Conservation (phyloP, 92 coral and sea anemone genomes). For the Zoanthus solanderi region DNA sequence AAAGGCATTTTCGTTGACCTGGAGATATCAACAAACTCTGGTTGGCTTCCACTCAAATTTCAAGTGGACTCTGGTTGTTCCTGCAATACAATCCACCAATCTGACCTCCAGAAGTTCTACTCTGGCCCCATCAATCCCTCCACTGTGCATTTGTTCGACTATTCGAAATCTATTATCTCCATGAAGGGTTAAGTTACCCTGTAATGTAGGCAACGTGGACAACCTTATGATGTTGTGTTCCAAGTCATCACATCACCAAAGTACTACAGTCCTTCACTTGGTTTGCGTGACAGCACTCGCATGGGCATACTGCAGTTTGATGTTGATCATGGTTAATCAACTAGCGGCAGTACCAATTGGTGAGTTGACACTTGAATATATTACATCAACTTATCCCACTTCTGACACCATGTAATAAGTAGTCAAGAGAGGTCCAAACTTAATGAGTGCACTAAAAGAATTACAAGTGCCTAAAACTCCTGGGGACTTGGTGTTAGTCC, state of each 20-base stretch:
- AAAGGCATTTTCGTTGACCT: conserved; percentile 72
- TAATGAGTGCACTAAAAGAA: too few relatives aligned
- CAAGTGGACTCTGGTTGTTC: conserved; percentile 64
- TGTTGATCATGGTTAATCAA: conserved; percentile 56
- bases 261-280: conserved; percentile 67
- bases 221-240: conserved; percentile 48
- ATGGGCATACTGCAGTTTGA: conserved; percentile 62
- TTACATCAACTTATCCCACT: conserved; percentile 39
- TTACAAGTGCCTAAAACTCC: too few relatives aligned
- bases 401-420: too few relatives aligned
- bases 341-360: conserved; percentile 53
- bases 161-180: conserved; percentile 66
- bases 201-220: conserved; percentile 64
- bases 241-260: conserved; percentile 61
- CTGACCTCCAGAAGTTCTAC: conserved; percentile 60
- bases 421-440: too few relatives aligned
- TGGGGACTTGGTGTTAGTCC: too few relatives aligned
- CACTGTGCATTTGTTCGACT: conserved; percentile 60
- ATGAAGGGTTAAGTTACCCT: conserved; percentile 61
- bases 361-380: conserved; percentile 57
- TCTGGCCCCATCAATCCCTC: conserved; percentile 49
- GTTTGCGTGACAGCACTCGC: conserved; percentile 66
- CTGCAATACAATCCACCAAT: conserved; percentile 9
- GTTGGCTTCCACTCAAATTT: conserved; percentile 42
- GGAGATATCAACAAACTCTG: conserved; percentile 38